Conservation (phyloP, 2,113 vertebrate genomes). For the Gallinago jamesoni region DNA sequence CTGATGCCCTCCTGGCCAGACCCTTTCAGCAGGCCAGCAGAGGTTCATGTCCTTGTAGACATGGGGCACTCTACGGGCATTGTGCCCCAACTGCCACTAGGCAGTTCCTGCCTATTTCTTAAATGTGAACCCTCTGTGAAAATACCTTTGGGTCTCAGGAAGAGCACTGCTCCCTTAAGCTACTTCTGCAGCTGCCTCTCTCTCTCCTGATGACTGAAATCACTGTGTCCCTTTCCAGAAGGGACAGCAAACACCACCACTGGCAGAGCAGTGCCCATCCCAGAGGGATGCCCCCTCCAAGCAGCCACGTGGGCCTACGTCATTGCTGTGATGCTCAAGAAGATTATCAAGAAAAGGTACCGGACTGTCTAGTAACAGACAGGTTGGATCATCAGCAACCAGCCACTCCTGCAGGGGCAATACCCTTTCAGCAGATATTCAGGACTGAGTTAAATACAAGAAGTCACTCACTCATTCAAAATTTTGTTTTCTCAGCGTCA, state of each 20-base stretch:
- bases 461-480: background rate
- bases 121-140: background rate
- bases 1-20: rapidly evolving
- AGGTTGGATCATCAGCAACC: background rate
- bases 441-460: background rate
- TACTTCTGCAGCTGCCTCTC: background rate
- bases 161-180: background rate
- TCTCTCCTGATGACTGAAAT: background rate
- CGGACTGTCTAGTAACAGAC: background rate
- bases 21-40: background rate
- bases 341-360: background rate
- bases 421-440: background rate
- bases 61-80: rapidly evolving
- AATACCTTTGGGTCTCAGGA: background rate
- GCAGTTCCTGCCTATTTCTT: background rate
- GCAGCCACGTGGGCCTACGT: background rate
- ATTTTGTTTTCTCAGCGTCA: background rate
- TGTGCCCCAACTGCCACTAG: background rate
- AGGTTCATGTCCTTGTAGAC: background rate
- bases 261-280: background rate
- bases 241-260: rapidly evolving
- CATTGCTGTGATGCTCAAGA: background rate
- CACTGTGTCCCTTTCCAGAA: background rate
- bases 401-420: background rate
- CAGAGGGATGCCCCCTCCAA: background rate